Evolutionary conservation across 2,888 invertebrate species (phyloP), one percentile per base, ranked within the genome.

Genomic region (Drosophila fungiperda): DNA sequence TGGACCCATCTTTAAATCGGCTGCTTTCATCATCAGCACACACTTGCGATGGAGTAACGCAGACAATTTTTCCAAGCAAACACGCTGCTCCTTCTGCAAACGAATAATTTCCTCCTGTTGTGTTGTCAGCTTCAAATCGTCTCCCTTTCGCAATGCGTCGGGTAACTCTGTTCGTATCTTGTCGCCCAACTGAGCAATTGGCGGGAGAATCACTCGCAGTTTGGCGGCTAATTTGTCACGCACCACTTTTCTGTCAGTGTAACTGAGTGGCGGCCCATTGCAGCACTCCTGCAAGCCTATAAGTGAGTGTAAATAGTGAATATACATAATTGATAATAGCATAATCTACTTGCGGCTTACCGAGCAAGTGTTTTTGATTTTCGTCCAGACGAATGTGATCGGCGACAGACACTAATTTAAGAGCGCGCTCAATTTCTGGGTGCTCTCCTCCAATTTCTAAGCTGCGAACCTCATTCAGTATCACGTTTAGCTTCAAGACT

Each of bases 1-100:
- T 0, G 92, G 89, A 0, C 92, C 92, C 80, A 90, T 75, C 75
- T 92, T 93, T 0, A 92, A 45, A 15, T 93, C 92, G 0, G 90
- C 90, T 4, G 83, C 84, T 8, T 76, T 74, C 54, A 91, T 89
- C n/a, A 93, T 79, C 12, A 89, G 78, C 20, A 67, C 73, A 57
- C 92, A 92, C 66, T 93, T 93, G 1, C 87, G 83, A 32, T 78
- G 86, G 11, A 78, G 81, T 23, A 87, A 52, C 26, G 83, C 72
- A 1, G 83, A 71, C 8, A 92, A 62, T 61, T 88, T 81, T 15
- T 85, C 61, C 11, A 91, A 72, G 15, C 89, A 76, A 0, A 38
- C 61, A 1, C 89, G 82, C 29, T 92, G 84, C 38, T 91, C 89
- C n/a, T 74, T 57, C 54, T 93, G 91, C 36, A 93, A 33, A 1